Evolutionary conservation across 2,797 vertebrate genomes (phyloP).

Genomic region (Cirrhinus molitorella): DNA sequence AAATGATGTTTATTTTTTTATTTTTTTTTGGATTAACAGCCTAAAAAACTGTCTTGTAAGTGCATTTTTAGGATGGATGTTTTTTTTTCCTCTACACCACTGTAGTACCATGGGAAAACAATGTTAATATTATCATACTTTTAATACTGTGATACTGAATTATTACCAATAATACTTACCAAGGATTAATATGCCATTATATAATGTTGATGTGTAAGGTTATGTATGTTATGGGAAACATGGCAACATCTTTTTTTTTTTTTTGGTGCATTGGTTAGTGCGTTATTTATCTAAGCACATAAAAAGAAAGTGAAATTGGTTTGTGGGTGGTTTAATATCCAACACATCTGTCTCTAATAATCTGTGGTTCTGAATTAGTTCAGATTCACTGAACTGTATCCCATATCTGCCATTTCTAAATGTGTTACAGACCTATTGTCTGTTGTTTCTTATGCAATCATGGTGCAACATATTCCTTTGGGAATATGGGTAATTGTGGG

Average conservation of each 20-base stretch:
- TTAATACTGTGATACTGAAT: neutral
- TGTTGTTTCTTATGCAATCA: constrained; percentile 75
- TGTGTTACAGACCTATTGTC: constrained; percentile 64
- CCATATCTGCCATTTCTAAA: constrained; percentile 30
- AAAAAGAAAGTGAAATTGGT: neutral
- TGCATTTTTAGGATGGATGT: neutral
- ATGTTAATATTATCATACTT: neutral
- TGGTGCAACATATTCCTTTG: constrained; percentile 68
- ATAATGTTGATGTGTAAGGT: neutral
- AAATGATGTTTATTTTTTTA: neutral
- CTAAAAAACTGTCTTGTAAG: neutral
- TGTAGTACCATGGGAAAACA: neutral
- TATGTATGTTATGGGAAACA: neutral
- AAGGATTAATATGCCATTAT: too few species aligned
- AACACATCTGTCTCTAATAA: constrained; percentile 46
- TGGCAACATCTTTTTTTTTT: neutral
- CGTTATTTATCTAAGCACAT: neutral
- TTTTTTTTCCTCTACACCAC: too few species aligned
- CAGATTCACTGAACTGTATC: constrained; percentile 39
- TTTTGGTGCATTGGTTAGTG: neutral
- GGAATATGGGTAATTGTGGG: constrained; percentile 78
- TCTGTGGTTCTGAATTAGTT: constrained; percentile 30
- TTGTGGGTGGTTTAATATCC: constrained; percentile 13
- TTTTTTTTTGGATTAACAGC: constrained; percentile 6
- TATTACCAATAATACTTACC: neutral